Evolutionary conservation across 2,113 vertebrate genomes (phyloP), one percentile per base, ranked within the genome.

Genomic region (Regulus satrapa): DNA sequence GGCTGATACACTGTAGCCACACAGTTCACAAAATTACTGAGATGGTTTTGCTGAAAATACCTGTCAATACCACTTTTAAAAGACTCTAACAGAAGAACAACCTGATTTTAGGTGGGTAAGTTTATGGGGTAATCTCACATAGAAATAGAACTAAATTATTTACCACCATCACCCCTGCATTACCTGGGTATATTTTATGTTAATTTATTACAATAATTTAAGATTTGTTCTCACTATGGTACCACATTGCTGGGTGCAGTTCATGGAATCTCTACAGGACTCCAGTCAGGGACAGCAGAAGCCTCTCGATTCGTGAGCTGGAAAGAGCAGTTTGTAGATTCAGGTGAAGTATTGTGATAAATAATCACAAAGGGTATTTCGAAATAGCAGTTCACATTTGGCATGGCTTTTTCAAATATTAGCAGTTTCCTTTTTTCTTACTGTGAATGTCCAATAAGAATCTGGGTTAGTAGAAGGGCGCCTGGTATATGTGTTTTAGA

Each of bases 81-180:
- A 94, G 79, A 51, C 40, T 69, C 38, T 95, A 96, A 95, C 55
- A 45, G 88, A 92, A 92, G 88, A 91, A 74, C 63, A 93, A 58
- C 86, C 68, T 94, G 64, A 74, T 92, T 95, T 83, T 92, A 67
- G 88, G 89, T 86, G 45, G 68, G 95, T 97, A 92, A 86, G 45
- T 95, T 91, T 72, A 69, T 51, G 64, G 48, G 18, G 24, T 63
- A 74, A 88, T 86, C 36, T 79, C 45, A 51, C 28, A 62, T 3
- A 82, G 38, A 92, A 91, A 61, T 18, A 58, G 25, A 55, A 20
- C 11, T 89, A 34, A 94, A 94, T 63, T 69, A 87, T 45, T 82
- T 84, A 72, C 55, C n/a, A 49, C 17, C 69, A 78, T 61, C 34
- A 51, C 25, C 62, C 43, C 29, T 49, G 10, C 17, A 73, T 66